Percentiles rank a stretch among this genome's conserved stretches.
These are phyloP conservation scores for Anguilla pacifica DNA, from an alignment of 2,797 vertebrate species.

Conservation along the genomic window DNA sequence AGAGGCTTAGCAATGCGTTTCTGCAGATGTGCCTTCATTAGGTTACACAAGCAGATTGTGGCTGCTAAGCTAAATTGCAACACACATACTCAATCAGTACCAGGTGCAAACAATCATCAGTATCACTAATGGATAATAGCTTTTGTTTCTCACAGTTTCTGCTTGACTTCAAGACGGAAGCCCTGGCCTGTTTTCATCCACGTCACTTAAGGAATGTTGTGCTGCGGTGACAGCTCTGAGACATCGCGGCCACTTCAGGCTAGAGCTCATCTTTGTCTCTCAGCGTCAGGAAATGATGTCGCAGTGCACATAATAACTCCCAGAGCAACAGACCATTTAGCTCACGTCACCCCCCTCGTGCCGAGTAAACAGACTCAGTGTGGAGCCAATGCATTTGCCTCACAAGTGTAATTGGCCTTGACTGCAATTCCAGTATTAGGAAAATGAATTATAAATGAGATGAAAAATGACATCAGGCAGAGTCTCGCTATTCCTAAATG, in stretches of 20 bases:
- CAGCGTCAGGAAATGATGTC: neutral
- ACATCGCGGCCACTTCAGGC: neutral
- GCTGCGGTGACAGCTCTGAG: neutral
- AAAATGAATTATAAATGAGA: constrained; percentile 16
- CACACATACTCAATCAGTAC: no score
- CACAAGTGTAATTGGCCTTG: constrained; percentile 6
- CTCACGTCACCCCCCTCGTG: neutral
- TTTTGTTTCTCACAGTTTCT: no score
- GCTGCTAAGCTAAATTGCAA: no score
- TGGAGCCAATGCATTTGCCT: neutral
- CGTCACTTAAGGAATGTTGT: neutral
- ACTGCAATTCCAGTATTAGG: constrained; percentile 10
- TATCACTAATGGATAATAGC: no score
- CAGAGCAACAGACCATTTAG: neutral
- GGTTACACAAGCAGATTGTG: no score
- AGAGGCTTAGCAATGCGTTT: no score
- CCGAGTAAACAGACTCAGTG: neutral
- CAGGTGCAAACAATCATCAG: no score
- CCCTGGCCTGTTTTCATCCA: no score
- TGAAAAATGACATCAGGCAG: neutral
- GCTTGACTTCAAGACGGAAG: no score
- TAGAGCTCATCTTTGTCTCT: neutral
- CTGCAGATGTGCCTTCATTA: no score
- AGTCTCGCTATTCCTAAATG: neutral
- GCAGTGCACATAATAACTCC: neutral